Evolutionary conservation across 2,888 invertebrate species (phyloP).

Genomic region (Temnothorax ravouxi): DNA sequence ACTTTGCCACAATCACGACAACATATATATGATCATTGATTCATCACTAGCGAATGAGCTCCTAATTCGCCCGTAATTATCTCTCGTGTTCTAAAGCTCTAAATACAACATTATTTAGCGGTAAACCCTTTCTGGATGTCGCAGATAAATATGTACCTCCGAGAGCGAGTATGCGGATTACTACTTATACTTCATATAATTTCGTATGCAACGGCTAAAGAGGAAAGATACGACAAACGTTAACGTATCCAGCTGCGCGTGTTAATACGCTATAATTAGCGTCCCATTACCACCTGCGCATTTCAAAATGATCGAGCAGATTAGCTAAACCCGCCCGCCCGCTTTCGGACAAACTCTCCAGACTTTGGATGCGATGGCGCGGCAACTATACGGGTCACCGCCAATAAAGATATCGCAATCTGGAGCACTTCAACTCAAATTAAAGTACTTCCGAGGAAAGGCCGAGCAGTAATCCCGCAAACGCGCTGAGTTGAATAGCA

Average conservation of each 20-base stretch:
- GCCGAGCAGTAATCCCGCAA: conserved; percentile 18
- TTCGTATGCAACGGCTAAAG: neutral
- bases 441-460: conserved; percentile 32
- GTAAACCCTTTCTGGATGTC: conserved; percentile 55
- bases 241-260: conserved; percentile 39
- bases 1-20: neutral
- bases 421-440: conserved; percentile 50
- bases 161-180: neutral
- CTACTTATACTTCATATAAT: conserved; percentile 11
- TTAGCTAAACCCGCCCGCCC: conserved; percentile 14
- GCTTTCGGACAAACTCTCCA: conserved; percentile 27
- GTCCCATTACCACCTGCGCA: conserved; percentile 67
- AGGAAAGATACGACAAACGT: conserved; percentile 31
- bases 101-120: conserved; percentile 81
- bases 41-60: conserved; percentile 58
- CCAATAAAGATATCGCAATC: conserved; percentile 47
- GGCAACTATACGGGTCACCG: conserved; percentile 15
- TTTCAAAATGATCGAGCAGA: conserved; percentile 44
- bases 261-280: conserved; percentile 66
- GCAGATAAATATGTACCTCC: neutral
- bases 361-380: conserved; percentile 12
- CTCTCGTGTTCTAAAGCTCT: conserved; percentile 58
- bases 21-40: conserved; percentile 57
- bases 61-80: conserved; percentile 85
- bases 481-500: conserved; percentile 5